These are phyloP conservation scores for Parambassis ranga DNA, from an alignment of 2,797 vertebrate genomes.

Conservation along the genomic window DNA sequence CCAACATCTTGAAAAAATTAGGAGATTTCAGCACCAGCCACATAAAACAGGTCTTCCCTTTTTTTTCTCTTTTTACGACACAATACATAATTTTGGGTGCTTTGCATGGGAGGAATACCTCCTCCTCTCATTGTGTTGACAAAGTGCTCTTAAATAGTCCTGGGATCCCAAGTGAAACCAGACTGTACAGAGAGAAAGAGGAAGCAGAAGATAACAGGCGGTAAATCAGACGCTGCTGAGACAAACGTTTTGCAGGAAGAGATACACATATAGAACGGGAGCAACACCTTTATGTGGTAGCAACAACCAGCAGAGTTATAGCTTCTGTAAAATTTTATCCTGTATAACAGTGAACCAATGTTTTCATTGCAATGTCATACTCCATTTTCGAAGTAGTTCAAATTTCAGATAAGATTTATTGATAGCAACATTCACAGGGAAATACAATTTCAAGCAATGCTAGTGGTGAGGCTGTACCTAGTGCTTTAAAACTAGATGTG, in stretches of 20 bases:
- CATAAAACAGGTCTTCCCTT: slow-evolving; percentile 49
- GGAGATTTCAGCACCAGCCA: slow-evolving; percentile 51
- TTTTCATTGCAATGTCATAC: slow-evolving; percentile 32
- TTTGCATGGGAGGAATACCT: slow-evolving; percentile 53
- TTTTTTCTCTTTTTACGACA: slow-evolving; percentile 42
- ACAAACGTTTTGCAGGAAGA: slow-evolving; percentile 40
- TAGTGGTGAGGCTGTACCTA: no score
- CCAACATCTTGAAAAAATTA: slow-evolving; percentile 74
- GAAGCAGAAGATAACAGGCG: slow-evolving; percentile 56
- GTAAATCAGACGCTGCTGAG: slow-evolving; percentile 57
- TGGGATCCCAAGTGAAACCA: slow-evolving; percentile 70
- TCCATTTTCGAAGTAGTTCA: neutral
- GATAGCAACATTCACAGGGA: neutral
- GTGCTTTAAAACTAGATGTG: no score
- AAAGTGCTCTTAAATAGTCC: slow-evolving; percentile 67
- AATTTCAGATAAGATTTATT: neutral
- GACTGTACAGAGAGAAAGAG: slow-evolving; percentile 63
- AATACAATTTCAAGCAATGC: no score
- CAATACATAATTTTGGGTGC: slow-evolving; percentile 60
- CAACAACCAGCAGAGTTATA: slow-evolving; percentile 38
- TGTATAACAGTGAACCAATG: slow-evolving; percentile 20
- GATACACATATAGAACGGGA: slow-evolving; percentile 40
- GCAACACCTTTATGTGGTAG: slow-evolving; percentile 51
- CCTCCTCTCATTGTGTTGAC: slow-evolving; percentile 68
- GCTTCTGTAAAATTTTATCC: slow-evolving; percentile 26